Conservation (phyloP, 1,140 invertebrate species). For the Pseudachorutes palmiensis region DNA sequence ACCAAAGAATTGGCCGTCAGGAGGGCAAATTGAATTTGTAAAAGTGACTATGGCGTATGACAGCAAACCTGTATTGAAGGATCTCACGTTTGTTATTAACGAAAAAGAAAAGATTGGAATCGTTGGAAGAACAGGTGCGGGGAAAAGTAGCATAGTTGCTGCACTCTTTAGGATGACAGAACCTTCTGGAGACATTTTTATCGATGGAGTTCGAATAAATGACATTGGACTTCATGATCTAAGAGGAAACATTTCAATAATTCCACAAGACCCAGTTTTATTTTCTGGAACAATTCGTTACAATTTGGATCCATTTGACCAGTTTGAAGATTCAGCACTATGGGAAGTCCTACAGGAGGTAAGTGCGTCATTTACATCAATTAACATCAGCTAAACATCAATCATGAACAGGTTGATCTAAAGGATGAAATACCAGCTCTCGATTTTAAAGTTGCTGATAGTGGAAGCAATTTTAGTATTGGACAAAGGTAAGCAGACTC, state of each 20-base stretch:
- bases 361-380: background rate
- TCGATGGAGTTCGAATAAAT: slow-evolving; percentile 49
- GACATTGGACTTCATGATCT: slow-evolving; percentile 53
- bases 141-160: slow-evolving; percentile 50
- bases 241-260: slow-evolving; percentile 58
- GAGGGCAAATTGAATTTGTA: slow-evolving; percentile 58
- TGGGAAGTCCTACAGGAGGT: slow-evolving; percentile 72
- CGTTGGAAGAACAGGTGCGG: slow-evolving; percentile 59
- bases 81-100: slow-evolving; percentile 49
- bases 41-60: slow-evolving; percentile 54
- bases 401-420: slow-evolving; percentile 46
- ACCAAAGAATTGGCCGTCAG: slow-evolving; percentile 57
- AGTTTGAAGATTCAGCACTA: slow-evolving; percentile 63
- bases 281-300: slow-evolving; percentile 70
- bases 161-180: slow-evolving; percentile 54
- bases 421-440: slow-evolving; percentile 40
- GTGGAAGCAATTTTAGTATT: slow-evolving; percentile 45
- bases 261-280: slow-evolving; percentile 64
- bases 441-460: slow-evolving; percentile 42
- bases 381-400: slow-evolving; percentile 8
- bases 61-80: slow-evolving; percentile 47
- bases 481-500: slow-evolving; percentile 42
- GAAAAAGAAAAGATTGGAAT: slow-evolving; percentile 59
- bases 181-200: slow-evolving; percentile 50
- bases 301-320: slow-evolving; percentile 76